phyloP scores from a whole-genome alignment of 2,888 invertebrate species.

The Tetheella fluctuosa region DNA sequence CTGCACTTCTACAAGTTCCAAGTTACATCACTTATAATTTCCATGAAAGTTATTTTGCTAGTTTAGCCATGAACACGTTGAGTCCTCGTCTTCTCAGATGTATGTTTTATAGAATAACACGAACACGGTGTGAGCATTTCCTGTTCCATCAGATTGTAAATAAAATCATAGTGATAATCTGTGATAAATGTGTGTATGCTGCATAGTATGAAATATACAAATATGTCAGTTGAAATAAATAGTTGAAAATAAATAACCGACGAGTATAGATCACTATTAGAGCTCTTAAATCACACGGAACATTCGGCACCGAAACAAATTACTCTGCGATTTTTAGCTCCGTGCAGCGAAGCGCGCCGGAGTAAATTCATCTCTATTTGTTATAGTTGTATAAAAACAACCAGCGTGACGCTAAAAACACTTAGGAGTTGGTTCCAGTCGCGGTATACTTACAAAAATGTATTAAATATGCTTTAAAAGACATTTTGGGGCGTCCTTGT shows the following conservation, averaged over 20 bases:
- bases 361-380: not conserved
- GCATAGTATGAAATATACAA: not conserved
- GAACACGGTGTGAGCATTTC: too few relatives aligned
- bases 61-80: too few relatives aligned
- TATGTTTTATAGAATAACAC: too few relatives aligned
- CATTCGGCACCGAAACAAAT: not conserved
- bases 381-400: not conserved
- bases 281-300: constrained; percentile 1
- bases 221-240: not conserved
- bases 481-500: not conserved
- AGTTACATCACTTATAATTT: too few relatives aligned
- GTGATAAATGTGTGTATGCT: too few relatives aligned
- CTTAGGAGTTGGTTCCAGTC: not conserved
- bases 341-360: not conserved
- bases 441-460: not conserved
- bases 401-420: not conserved
- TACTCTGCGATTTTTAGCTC: not conserved
- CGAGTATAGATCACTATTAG: not conserved
- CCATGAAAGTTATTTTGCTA: too few relatives aligned
- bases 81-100: too few relatives aligned
- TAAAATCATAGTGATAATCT: too few relatives aligned
- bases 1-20: too few relatives aligned
- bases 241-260: constrained; percentile 3
- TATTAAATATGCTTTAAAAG: not conserved
- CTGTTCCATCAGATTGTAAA: too few relatives aligned